These are phyloP conservation scores for Ammospiza caudacuta DNA, from an alignment of 2,113 vertebrate species.

Conservation along the genomic window DNA sequence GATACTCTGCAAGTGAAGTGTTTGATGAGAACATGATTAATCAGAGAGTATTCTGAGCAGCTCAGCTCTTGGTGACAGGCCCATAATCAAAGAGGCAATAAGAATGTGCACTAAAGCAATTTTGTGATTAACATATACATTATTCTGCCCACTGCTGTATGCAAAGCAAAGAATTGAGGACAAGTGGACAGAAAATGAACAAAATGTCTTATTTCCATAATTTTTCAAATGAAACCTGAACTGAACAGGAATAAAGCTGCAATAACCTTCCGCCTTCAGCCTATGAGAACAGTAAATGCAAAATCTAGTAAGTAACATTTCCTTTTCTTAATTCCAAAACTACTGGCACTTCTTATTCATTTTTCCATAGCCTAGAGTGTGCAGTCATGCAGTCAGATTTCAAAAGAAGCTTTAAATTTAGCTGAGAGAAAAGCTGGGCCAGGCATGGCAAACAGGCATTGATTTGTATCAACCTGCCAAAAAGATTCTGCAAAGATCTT, in stretches of 20 bases:
- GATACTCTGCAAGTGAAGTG: slow-evolving; percentile 17
- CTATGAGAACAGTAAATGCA: background rate
- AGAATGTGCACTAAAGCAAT: slow-evolving; percentile 22
- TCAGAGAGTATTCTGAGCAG: slow-evolving; percentile 38
- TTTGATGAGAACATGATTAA: slow-evolving; percentile 50
- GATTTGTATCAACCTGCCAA: background rate
- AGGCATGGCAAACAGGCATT: background rate
- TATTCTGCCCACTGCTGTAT: background rate
- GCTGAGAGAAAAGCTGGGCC: background rate
- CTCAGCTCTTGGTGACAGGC: background rate
- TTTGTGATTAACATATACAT: slow-evolving; percentile 13
- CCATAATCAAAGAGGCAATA: slow-evolving; percentile 38
- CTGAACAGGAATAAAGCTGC: background rate
- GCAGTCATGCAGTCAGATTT: background rate
- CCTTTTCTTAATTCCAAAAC: background rate
- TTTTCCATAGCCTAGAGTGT: background rate
- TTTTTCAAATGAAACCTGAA: slow-evolving; percentile 1
- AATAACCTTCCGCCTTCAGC: background rate
- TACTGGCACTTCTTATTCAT: background rate
- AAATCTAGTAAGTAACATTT: background rate
- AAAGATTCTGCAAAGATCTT: background rate
- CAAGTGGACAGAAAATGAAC: background rate
- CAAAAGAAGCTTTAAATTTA: background rate
- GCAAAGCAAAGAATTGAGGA: background rate
- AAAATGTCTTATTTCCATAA: background rate